phyloP scores from a whole-genome alignment of 1,140 invertebrate species.

The Trichomalopsis sarcophagae region DNA sequence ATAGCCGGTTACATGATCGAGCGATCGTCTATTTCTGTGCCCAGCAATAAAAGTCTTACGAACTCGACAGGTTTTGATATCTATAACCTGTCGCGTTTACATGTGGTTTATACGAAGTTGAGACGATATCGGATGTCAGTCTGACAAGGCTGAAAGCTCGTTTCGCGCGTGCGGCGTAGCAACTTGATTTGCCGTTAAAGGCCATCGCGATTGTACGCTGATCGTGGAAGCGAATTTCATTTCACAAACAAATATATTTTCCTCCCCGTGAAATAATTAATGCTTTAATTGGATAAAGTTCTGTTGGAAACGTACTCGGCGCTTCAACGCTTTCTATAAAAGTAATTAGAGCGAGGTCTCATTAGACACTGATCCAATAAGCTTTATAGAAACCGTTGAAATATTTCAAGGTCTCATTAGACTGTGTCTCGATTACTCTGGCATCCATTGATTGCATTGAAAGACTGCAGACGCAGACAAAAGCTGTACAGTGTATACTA shows the following conservation, averaged over 20 bases:
- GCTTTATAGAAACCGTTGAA: conserved; percentile 1
- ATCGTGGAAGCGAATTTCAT: background rate
- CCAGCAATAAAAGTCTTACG: background rate
- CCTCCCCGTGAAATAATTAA: background rate
- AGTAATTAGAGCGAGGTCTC: background rate
- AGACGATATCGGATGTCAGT: conserved; percentile 8
- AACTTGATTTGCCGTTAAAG: background rate
- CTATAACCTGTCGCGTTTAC: background rate
- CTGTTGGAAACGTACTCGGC: background rate
- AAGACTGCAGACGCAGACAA: background rate
- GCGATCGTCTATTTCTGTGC: conserved; percentile 1
- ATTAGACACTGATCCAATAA: background rate
- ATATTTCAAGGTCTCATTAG: background rate
- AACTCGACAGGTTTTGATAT: conserved; percentile 16
- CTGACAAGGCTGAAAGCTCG: conserved; percentile 7
- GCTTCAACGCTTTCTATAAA: background rate
- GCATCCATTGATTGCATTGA: background rate
- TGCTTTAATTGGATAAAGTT: background rate
- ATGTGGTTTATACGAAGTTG: background rate
- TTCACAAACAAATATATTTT: background rate
- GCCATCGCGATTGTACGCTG: background rate
- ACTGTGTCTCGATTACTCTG: background rate
- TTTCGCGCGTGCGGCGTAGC: background rate
- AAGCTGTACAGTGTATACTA: background rate
- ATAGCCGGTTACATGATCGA: background rate